Percentiles rank a stretch among this genome's conserved stretches.
These are phyloP conservation scores for Crocallis elinguaria DNA, from an alignment of 2,888 invertebrate species.

Conservation along the genomic window DNA sequence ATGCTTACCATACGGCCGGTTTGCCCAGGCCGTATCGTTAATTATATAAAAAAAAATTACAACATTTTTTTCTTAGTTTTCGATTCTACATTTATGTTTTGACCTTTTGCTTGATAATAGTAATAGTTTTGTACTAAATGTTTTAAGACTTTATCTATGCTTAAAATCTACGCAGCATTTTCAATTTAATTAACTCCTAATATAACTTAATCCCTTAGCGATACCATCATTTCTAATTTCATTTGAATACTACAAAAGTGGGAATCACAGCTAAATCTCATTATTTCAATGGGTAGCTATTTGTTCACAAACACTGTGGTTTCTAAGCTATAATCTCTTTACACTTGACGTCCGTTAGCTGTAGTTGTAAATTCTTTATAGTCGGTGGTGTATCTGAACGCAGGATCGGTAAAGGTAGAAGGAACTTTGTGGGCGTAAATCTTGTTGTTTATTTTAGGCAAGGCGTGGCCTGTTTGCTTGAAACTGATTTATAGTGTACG, in stretches of 20 bases:
- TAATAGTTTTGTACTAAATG: neutral
- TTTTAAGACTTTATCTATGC: neutral
- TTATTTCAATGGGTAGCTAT: conserved; percentile 33
- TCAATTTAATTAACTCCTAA: conserved; percentile 19
- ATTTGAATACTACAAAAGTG: conserved; percentile 30
- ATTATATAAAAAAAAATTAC: too few species aligned
- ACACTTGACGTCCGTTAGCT: conserved; percentile 45
- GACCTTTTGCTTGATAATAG: too few species aligned
- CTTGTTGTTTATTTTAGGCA: neutral
- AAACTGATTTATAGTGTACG: neutral
- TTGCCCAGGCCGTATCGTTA: too few species aligned
- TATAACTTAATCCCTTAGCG: conserved; percentile 26
- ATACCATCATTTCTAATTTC: conserved; percentile 25
- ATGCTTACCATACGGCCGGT: too few species aligned
- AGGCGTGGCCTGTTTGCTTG: neutral
- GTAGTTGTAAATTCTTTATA: conserved; percentile 25
- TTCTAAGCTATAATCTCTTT: conserved; percentile 53
- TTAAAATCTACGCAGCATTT: neutral
- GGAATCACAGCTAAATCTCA: conserved; percentile 17
- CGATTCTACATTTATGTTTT: too few species aligned
- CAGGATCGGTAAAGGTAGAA: conserved; percentile 10
- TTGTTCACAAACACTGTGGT: conserved; percentile 45
- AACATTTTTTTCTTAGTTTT: too few species aligned
- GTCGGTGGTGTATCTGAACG: neutral
- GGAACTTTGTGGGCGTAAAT: neutral